Evolutionary conservation across 30 jellyfish, hydroid and myxozoan genomes (phyloP).

Genomic region (Catostylus mosaicus): DNA sequence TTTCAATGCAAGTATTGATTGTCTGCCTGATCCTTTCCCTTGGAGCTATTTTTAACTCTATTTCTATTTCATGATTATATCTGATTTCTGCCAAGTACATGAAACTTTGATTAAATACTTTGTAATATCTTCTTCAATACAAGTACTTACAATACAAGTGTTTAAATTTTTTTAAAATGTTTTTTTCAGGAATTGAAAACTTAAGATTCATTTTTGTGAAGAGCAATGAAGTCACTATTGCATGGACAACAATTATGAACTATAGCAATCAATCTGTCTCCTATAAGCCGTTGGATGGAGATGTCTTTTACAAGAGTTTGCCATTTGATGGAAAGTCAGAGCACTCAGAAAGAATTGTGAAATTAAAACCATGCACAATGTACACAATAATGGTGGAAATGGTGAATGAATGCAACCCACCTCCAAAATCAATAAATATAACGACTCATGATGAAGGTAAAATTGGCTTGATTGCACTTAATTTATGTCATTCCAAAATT

Average conservation of each 20-base stretch:
- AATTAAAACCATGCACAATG: conserved; percentile 11
- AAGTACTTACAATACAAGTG: too few species aligned
- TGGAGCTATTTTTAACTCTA: too few species aligned
- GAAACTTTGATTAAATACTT: too few species aligned
- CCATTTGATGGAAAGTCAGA: background rate
- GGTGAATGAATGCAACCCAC: background rate
- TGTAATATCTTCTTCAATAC: too few species aligned
- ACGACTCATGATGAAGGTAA: conserved; percentile 11
- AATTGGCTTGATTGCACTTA: too few species aligned
- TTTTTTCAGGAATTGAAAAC: background rate
- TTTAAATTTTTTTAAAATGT: too few species aligned
- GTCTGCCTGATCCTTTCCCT: too few species aligned
- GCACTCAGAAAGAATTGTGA: background rate
- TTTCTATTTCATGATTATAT: too few species aligned
- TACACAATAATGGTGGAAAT: background rate
- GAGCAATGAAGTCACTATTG: background rate
- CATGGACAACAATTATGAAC: background rate
- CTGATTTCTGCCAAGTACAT: too few species aligned
- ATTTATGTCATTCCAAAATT: too few species aligned
- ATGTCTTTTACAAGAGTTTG: background rate
- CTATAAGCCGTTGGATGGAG: background rate
- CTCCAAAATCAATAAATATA: background rate
- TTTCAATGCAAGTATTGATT: too few species aligned
- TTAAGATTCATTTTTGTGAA: background rate
- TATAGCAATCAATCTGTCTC: background rate